Evolutionary conservation across 2,888 invertebrate genomes (phyloP), one percentile per base, ranked within the genome.

Genomic region (Muschampia plurimacula): DNA sequence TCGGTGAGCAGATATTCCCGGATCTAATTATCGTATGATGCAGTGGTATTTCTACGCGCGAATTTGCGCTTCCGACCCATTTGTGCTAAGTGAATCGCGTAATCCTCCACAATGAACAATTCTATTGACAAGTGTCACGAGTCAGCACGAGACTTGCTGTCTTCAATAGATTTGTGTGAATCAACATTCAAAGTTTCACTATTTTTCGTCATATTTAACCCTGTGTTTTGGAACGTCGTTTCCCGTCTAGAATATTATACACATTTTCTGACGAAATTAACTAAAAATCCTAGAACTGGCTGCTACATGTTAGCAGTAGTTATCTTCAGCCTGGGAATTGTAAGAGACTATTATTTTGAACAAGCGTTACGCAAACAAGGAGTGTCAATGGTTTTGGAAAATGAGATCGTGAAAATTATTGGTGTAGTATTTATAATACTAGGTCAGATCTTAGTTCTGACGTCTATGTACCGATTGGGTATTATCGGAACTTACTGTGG

Each of bases 401-500:
- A 68, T 46, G 65, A 71, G 13, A 10, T 62, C 13, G 59, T 62
- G 9, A 75, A 69, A 68, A 10, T 15, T 12, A 6, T 69, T 12
- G 73, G 73, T 41, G 46, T 39, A 0, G 28, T 39, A 12, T 62
- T 71, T 7, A 67, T 76, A 2, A 44, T 76, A 28, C 12, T 63
- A 1, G 78, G 78, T 1, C 75, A 76, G 28, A 67, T 74, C 13
- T 60, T 78, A 15, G 77, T 76, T 9, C 28, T 77, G 15, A 74
- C 74, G 3, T 78, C 77, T 6, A 78, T 77, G 77, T 77, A 77
- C 64, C 73, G 71, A 60, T 70, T 79, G 44, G 79, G 79, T n/a
- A 72, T 79, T 9, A 76, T 71, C 9, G 79, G 79, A 7, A 79
- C 79, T 3, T 78, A 79, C 55, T 75, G 76, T 41, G 79, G 79